A percentile compares a stretch with the other conserved stretches of the same genome.
phyloP scores from a whole-genome alignment of 2,797 vertebrate species.

The Takifugu ocellatus region DNA sequence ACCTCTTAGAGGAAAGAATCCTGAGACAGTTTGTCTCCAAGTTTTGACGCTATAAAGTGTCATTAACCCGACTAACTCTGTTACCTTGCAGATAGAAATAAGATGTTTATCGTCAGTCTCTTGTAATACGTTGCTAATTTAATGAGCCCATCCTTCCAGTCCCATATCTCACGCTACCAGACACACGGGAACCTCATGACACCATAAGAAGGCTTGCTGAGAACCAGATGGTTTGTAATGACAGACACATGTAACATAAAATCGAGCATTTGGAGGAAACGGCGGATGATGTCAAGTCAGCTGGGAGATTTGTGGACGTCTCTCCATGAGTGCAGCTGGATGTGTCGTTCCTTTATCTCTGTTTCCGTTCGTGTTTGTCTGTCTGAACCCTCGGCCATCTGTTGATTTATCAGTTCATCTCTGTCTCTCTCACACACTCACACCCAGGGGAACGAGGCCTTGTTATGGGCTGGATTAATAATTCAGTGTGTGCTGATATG shows the following conservation, averaged over 20 bases:
- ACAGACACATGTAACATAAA: conserved; percentile 53
- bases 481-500: conserved; percentile 50
- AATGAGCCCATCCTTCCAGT: conserved; percentile 5
- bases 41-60: not conserved
- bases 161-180: conserved; percentile 41
- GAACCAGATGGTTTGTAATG: conserved; percentile 66
- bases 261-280: conserved; percentile 59
- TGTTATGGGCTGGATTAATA: conserved; percentile 55
- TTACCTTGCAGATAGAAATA: conserved; percentile 12
- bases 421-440: not conserved
- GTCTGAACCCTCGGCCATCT: conserved; percentile 42
- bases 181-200: conserved; percentile 53
- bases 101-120: not conserved
- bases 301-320: conserved; percentile 40
- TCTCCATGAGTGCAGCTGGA: conserved; percentile 40
- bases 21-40: not conserved
- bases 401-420: conserved; percentile 37
- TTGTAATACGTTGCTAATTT: conserved; percentile 10
- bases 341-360: conserved; percentile 38
- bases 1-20: not conserved
- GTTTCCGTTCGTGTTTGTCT: conserved; percentile 20
- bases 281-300: conserved; percentile 62
- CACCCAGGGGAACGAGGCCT: conserved; percentile 23
- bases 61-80: not conserved
- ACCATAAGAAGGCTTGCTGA: conserved; percentile 44